Percentiles rank a stretch among this genome's conserved stretches.
Conservation (phyloP, 2,797 vertebrate genomes). For the Allobates femoralis region DNA sequence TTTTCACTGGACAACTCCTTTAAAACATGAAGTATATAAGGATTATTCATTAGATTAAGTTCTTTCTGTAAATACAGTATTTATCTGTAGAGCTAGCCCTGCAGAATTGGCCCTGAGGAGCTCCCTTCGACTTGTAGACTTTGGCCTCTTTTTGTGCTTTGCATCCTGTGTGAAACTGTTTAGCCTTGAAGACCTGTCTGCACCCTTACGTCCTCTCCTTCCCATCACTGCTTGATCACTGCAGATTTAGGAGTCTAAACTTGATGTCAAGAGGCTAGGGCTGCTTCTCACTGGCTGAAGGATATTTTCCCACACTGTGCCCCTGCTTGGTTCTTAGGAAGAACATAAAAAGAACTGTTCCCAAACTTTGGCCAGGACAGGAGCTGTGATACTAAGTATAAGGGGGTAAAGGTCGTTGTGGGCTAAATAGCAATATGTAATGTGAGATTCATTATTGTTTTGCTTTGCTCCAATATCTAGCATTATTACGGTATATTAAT, state of each 20-base stretch:
- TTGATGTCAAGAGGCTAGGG: conserved; percentile 31
- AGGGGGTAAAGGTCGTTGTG: conserved; percentile 27
- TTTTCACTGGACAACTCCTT: too few species aligned
- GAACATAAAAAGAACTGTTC: conserved; percentile 40
- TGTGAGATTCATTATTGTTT: not conserved
- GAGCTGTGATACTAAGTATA: conserved; percentile 20
- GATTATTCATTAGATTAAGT: too few species aligned
- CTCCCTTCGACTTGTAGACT: conserved; percentile 5
- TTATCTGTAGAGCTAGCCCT: not conserved
- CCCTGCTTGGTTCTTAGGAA: conserved; percentile 13
- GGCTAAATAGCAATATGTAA: not conserved
- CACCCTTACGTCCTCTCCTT: conserved; percentile 16
- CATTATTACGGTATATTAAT: not conserved
- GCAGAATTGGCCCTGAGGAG: not conserved
- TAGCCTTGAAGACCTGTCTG: conserved; percentile 31
- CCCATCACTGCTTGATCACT: conserved; percentile 16
- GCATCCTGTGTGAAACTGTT: conserved; percentile 39
- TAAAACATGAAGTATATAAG: too few species aligned
- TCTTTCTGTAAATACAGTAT: not conserved
- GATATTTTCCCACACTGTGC: conserved; percentile 54
- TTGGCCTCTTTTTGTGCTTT: not conserved
- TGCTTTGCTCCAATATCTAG: not conserved
- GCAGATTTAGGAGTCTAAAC: conserved; percentile 49
- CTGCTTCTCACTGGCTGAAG: conserved; percentile 30
- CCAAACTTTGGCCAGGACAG: conserved; percentile 17